Conservation (phyloP, 2,797 vertebrate species). For the Lepilemur ruficaudatus region DNA sequence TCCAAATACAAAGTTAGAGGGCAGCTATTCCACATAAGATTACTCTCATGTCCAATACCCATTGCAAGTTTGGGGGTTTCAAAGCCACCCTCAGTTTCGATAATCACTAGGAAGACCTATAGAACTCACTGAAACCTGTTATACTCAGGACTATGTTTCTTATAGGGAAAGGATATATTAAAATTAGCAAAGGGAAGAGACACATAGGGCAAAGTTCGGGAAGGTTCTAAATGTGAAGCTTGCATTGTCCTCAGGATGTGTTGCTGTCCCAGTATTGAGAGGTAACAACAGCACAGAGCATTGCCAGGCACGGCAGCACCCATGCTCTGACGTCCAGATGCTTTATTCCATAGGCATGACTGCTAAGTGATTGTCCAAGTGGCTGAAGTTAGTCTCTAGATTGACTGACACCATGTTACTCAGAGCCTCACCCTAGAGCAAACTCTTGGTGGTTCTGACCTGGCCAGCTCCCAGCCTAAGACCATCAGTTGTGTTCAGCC, state of each 20-base stretch:
- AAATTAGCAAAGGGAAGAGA: neutral
- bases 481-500: neutral
- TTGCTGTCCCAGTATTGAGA: neutral
- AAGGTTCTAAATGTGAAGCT: neutral
- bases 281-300: neutral
- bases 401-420: too few species aligned
- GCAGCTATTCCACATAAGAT: neutral
- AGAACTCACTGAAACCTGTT: neutral
- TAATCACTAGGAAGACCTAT: neutral
- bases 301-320: neutral
- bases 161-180: neutral
- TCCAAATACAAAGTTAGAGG: neutral
- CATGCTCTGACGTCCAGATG: neutral
- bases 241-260: neutral
- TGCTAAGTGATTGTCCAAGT: neutral
- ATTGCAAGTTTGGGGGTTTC: neutral
- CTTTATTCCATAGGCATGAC: neutral
- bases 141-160: neutral
- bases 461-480: neutral
- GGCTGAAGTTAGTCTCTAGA: neutral
- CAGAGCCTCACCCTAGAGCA: neutral
- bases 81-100: neutral
- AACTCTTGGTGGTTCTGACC: neutral
- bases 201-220: neutral
- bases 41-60: neutral